phyloP scores from a whole-genome alignment of 2,888 invertebrate species.

The Lomographa bimaculata region DNA sequence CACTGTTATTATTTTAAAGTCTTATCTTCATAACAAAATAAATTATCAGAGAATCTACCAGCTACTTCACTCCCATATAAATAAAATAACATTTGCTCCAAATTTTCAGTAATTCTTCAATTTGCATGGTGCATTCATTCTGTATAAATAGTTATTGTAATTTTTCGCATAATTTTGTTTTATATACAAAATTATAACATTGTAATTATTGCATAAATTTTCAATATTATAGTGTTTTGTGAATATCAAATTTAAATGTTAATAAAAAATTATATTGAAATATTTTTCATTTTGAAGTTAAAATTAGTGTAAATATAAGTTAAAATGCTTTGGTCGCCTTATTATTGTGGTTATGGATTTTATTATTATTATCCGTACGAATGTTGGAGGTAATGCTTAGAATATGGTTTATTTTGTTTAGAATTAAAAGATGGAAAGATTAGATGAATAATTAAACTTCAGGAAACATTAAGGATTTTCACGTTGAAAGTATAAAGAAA shows the following conservation, averaged over 20 bases:
- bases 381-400: slow-evolving; percentile 19
- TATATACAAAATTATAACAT: background rate
- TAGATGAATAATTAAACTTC: too few species aligned
- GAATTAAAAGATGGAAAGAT: too few species aligned
- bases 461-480: too few species aligned
- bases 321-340: slow-evolving; percentile 15
- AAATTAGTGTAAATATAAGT: too few species aligned
- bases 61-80: slow-evolving; percentile 14
- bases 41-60: slow-evolving; percentile 28
- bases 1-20: background rate
- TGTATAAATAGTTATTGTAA: slow-evolving; percentile 12
- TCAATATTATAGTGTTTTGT: too few species aligned
- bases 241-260: too few species aligned
- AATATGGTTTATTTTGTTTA: background rate
- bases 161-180: background rate
- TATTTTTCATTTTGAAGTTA: too few species aligned
- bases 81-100: slow-evolving; percentile 14
- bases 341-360: slow-evolving; percentile 10
- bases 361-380: slow-evolving; percentile 7
- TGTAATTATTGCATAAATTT: too few species aligned
- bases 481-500: too few species aligned
- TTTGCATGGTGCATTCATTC: slow-evolving; percentile 19
- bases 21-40: background rate
- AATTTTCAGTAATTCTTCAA: slow-evolving; percentile 19
- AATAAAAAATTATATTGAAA: background rate